Evolutionary conservation across 2,888 invertebrate species (phyloP).

Genomic region (Leptinotarsa haldemani): DNA sequence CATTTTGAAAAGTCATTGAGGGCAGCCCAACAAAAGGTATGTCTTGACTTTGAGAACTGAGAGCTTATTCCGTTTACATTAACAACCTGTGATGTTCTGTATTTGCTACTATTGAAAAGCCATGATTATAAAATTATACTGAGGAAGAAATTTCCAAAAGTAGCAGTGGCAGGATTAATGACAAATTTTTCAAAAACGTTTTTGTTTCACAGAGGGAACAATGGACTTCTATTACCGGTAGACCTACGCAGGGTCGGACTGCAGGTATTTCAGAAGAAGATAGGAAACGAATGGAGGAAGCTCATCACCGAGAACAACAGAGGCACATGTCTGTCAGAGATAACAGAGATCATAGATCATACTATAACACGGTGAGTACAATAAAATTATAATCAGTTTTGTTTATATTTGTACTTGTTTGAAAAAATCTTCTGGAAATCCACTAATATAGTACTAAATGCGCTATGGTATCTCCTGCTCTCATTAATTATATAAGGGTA

Average conservation of each 20-base stretch:
- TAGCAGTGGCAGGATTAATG: too few relatives aligned
- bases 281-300: slow-evolving; percentile 63
- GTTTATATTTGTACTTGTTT: too few relatives aligned
- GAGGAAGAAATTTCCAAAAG: slow-evolving; percentile 21
- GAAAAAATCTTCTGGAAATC: too few relatives aligned
- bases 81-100: slow-evolving; percentile 37
- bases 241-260: slow-evolving; percentile 67
- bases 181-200: too few relatives aligned
- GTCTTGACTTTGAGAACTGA: too few relatives aligned
- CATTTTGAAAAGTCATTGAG: slow-evolving; percentile 91
- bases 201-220: slow-evolving; percentile 63
- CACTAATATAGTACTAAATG: slow-evolving; percentile 7
- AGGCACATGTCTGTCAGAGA: slow-evolving; percentile 61
- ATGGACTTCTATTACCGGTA: slow-evolving; percentile 70
- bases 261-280: slow-evolving; percentile 61
- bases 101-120: slow-evolving; percentile 47
- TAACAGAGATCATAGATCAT: slow-evolving; percentile 58
- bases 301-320: slow-evolving; percentile 62
- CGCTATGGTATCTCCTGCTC: slow-evolving; percentile 49
- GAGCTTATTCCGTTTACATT: too few relatives aligned
- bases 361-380: slow-evolving; percentile 50
- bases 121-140: slow-evolving; percentile 40
- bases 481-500: slow-evolving; percentile 38
- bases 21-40: slow-evolving; percentile 82
- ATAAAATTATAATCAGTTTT: neutral